Evolutionary conservation across 2,888 invertebrate genomes (phyloP).

Genomic region (Thumatha senex): DNA sequence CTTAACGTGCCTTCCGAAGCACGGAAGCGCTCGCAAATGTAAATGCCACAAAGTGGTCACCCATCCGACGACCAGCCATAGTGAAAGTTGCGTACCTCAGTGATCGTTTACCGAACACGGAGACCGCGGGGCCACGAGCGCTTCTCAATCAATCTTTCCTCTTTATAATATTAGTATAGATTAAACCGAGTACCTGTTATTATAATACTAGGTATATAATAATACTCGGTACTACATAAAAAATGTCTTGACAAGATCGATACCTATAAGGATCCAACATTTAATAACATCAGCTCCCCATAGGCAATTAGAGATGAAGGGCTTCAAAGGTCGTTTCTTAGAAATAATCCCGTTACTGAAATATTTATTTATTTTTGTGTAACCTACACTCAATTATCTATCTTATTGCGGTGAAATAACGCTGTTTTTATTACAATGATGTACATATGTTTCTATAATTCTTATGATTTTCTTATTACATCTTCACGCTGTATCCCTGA

Average conservation of each 20-base stretch:
- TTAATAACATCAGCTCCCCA: constrained; percentile 49
- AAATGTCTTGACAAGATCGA: constrained; percentile 30
- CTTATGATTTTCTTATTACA: not conserved
- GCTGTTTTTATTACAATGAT: not conserved
- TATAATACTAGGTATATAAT: constrained; percentile 18
- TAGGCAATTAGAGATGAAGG: constrained; percentile 61
- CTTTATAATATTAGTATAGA: no score
- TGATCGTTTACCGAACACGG: no score
- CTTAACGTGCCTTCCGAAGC: no score
- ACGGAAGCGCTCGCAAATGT: no score
- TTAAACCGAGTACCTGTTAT: no score
- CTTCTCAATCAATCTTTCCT: no score
- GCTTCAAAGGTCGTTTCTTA: constrained; percentile 47
- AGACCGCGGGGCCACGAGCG: no score
- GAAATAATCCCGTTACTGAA: constrained; percentile 40
- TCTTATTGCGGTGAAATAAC: constrained; percentile 23
- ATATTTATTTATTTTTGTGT: constrained; percentile 26
- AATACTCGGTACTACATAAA: constrained; percentile 29
- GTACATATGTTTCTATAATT: constrained; percentile 14
- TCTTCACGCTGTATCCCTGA: no score
- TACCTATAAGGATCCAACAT: constrained; percentile 38
- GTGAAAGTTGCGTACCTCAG: no score
- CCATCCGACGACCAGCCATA: no score
- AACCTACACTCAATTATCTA: constrained; percentile 20
- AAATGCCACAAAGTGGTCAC: no score